Base-by-base conservation (phyloP, 1,140 invertebrate genomes). In the Tetramorium simillimum region DNA sequence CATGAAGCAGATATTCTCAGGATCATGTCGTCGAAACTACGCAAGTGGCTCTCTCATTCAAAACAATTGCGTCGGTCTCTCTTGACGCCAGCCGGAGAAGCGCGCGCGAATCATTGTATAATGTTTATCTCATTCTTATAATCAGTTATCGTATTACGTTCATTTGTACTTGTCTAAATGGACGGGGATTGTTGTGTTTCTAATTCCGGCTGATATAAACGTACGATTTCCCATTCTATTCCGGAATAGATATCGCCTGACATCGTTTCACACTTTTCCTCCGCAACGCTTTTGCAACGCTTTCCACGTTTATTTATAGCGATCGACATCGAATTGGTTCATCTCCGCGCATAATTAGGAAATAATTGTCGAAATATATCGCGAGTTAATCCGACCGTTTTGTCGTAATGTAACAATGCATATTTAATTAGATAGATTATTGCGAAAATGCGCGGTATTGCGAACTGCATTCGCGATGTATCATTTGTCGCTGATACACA, bases 151-250 rank as follows among this genome's bases (percentile, higher is more conserved):
- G 28, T 24, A 6, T 62, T 75, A 33, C 69, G 46, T 46, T 58
- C 80, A 84, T 84, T 84, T 84, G 40, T 75, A 37, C 69, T 37
- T 12, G 53, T 84, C 53, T 60, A 84, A 84, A 75, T 60, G n/a
- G 4, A 53, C 14, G 16, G 18, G 46, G 67, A 60, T n/a, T 28
- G 53, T 82, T 60, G 14, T 73, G 28, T 40, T 75, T 84, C 69
- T 60, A 84, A 60, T 67, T 60, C 40, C 18, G 53, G 6, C 18
- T 73, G 80, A 73, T 5, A 67, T 72, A 56, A 82, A 58, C 24
- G 40, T 24, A 73, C 53, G 69, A 73, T 40, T 75, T 72, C 16
- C 28, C 53, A 46, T 60, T 33, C 53, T 60, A 75, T 75, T 75
- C 21, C 33, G 37, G 70, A 53, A 24, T 46, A 60, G 40, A 60